These are phyloP conservation scores for Scelioninae gen. 2 DNA, from an alignment of 2,888 invertebrate genomes.

Conservation along the genomic window DNA sequence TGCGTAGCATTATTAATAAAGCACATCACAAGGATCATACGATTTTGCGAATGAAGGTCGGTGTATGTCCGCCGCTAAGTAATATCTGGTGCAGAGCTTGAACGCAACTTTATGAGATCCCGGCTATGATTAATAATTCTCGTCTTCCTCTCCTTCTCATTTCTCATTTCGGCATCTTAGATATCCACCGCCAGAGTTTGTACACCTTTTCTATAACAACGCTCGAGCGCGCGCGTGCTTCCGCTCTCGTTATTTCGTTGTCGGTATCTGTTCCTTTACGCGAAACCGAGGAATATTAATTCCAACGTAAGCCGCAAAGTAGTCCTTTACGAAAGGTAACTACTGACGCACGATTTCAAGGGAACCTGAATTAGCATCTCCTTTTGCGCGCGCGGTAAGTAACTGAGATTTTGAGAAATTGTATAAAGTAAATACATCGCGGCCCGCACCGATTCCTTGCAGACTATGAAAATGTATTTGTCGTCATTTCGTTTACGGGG, in stretches of 20 bases:
- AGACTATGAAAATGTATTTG: constrained; percentile 46
- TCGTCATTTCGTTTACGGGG: constrained; percentile 36
- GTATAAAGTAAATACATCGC: constrained; percentile 48
- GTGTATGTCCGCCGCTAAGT: constrained; percentile 24
- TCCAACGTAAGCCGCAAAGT: constrained; percentile 59
- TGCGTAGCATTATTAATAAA: constrained; percentile 42
- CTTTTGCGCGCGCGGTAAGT: constrained; percentile 48
- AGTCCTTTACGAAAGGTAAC: constrained; percentile 57
- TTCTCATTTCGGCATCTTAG: constrained; percentile 57
- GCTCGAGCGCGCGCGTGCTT: constrained; percentile 8
- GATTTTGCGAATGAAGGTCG: constrained; percentile 47
- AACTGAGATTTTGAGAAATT: constrained; percentile 55
- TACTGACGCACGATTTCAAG: constrained; percentile 31
- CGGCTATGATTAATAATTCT: constrained; percentile 73
- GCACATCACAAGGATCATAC: constrained; percentile 32
- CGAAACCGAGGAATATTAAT: constrained; percentile 59
- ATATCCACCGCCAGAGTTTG: constrained; percentile 47
- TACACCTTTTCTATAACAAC: constrained; percentile 53
- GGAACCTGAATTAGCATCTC: constrained; percentile 51
- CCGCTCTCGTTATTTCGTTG: constrained; percentile 40
- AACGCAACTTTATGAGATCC: constrained; percentile 73
- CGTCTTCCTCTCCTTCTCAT: constrained; percentile 57
- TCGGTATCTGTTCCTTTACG: constrained; percentile 54
- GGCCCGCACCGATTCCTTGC: constrained; percentile 28
- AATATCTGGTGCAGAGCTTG: constrained; percentile 50